Percentiles rank a stretch among this genome's conserved stretches.
phyloP scores from a whole-genome alignment of 2,888 invertebrate genomes.

The Agrilus mali region DNA sequence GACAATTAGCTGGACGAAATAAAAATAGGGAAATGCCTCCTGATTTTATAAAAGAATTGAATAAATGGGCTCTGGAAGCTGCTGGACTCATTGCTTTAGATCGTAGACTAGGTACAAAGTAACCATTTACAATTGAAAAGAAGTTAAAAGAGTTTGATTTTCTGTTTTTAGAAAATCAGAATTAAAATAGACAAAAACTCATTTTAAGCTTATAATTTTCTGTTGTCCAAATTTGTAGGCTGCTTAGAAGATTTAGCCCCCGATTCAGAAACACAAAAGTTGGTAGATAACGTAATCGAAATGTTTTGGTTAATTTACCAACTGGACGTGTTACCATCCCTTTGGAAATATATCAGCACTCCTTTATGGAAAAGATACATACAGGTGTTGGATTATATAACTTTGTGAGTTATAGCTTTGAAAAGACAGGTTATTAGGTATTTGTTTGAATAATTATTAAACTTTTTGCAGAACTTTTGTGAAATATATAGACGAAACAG shows the following conservation, averaged over 20 bases:
- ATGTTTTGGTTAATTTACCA: slow-evolving; percentile 23
- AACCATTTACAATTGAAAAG: too few relatives aligned
- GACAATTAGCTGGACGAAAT: slow-evolving; percentile 11
- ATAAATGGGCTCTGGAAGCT: slow-evolving; percentile 52
- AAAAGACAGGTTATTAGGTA: background rate
- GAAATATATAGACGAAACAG: slow-evolving; percentile 23
- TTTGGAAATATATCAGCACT: slow-evolving; percentile 26
- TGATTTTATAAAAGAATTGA: slow-evolving; percentile 41
- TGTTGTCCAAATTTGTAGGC: slow-evolving; percentile 21
- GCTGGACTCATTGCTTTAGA: slow-evolving; percentile 32
- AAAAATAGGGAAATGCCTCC: slow-evolving; percentile 20
- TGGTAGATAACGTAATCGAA: slow-evolving; percentile 28
- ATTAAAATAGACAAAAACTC: too few relatives aligned
- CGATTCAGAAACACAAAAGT: slow-evolving; percentile 29
- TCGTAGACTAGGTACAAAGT: slow-evolving; percentile 20
- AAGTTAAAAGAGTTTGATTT: too few relatives aligned
- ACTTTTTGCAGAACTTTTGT: slow-evolving; percentile 17
- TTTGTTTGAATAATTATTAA: background rate
- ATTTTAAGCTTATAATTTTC: background rate
- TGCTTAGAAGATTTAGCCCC: slow-evolving; percentile 27
- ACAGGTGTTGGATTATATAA: slow-evolving; percentile 29
- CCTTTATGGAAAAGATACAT: slow-evolving; percentile 25
- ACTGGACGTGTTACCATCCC: slow-evolving; percentile 26
- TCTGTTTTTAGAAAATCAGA: too few relatives aligned
- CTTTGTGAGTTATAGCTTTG: slow-evolving; percentile 24